Conservation (phyloP, 2,113 vertebrate genomes). For the Brachyhypopomus gauderio region DNA sequence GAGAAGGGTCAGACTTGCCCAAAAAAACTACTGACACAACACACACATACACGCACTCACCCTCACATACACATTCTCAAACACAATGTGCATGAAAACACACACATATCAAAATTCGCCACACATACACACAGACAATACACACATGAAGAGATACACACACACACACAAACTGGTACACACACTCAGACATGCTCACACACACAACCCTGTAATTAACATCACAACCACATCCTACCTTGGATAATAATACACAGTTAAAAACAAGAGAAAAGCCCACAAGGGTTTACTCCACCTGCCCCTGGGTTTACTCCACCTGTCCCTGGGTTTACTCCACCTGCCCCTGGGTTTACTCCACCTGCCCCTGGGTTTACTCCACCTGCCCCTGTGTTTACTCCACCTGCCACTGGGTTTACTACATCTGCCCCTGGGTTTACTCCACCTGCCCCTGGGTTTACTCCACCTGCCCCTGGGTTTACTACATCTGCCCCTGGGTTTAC, state of each 20-base stretch:
- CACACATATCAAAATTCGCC: background rate
- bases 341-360: no score
- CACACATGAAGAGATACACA: background rate
- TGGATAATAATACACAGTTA: constrained; percentile 7
- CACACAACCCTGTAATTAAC: constrained; percentile 2
- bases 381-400: no score
- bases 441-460: no score
- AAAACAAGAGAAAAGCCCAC: background rate
- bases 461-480: no score
- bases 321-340: no score
- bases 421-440: no score
- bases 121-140: background rate
- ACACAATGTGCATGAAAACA: constrained; percentile 4
- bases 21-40: constrained; percentile 28
- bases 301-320: no score
- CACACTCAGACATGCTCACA: constrained; percentile 1
- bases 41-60: constrained; percentile 36
- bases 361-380: no score
- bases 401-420: no score
- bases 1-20: constrained; percentile 25
- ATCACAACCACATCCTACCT: constrained; percentile 19
- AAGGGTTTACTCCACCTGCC: background rate
- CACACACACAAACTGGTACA: constrained; percentile 6
- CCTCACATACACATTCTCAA: background rate
- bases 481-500: no score